Evolutionary conservation across 2,113 vertebrate species (phyloP), one percentile per base, ranked within the genome.

Genomic region (Xiphorhynchus elegans): DNA sequence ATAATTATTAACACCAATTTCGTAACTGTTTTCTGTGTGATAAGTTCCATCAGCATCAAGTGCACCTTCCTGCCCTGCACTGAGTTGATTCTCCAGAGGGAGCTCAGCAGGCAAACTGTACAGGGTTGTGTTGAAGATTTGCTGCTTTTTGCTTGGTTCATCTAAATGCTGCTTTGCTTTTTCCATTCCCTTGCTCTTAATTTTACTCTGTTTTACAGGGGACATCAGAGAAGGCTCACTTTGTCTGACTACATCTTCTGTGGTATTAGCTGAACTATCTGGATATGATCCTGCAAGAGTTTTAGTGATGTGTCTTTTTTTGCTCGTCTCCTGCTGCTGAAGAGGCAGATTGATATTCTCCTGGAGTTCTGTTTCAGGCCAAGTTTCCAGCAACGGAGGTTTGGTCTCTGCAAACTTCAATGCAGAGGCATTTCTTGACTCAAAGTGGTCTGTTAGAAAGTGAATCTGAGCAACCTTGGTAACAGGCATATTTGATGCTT

Each of bases 1-100:
- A 72, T 99, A 99, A 97, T 94, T 98, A 81, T 97, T 98, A 79
- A 98, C 95, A 95, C 98, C 97, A 76, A 97, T 92, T 50, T 98
- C 98, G 55, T 99, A 98, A 91, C 67, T 97, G 80, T 92, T 98
- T 76, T 98, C 98, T 10, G 37, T 81, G 46, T 90, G 95, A 5
- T 97, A 96, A 88, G 90, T 88, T 77, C 95, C 90, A 87, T 96
- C 87, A 73, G 85, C 92, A 63, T 96, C 86, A 84, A 93, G 73
- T 90, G 88, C 96, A 68, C 63, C 97, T 74, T 98, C 96, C 89
- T 98, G 98, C 78, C 96, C 97, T 10, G 15, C 90, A 94, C 87
- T 84, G 58, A 98, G 96, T 42, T 98, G 98, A 78, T 98, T 98
- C 87, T 97, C 83, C 62, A 96, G 53, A 75, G 93, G 64, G 6